Percentiles rank a stretch among this genome's conserved stretches.
Conservation (phyloP, 2,888 invertebrate genomes). For the Ectemnius cavifrons region DNA sequence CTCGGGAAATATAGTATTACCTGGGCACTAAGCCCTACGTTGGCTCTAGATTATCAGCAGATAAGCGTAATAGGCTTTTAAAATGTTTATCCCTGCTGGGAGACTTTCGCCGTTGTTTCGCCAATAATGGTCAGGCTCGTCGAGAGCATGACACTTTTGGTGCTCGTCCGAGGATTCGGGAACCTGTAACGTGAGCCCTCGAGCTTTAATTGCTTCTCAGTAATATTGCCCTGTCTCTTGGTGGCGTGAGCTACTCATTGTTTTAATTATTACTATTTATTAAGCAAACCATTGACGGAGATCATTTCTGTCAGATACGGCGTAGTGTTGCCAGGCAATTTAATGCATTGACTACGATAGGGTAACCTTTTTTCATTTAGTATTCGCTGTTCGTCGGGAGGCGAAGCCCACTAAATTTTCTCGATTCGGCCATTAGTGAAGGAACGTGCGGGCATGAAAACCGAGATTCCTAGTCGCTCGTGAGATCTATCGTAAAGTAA, state of each 20-base stretch:
- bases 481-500: constrained; percentile 44
- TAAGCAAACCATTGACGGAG: no score
- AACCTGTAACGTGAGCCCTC: no score
- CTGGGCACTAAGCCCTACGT: constrained; percentile 37
- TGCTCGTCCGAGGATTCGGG: background rate
- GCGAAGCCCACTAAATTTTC: constrained; percentile 53
- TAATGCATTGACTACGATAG: no score
- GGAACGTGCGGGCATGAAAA: constrained; percentile 51
- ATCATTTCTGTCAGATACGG: no score
- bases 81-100: constrained; percentile 54
- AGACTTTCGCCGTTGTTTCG: constrained; percentile 53
- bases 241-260: no score
- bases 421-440: constrained; percentile 48
- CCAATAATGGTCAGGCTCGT: constrained; percentile 37
- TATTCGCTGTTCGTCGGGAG: constrained; percentile 44
- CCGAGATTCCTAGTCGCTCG: constrained; percentile 47
- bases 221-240: no score
- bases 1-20: constrained; percentile 63
- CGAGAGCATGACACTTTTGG: background rate
- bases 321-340: no score
- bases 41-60: constrained; percentile 54
- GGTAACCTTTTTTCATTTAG: constrained; percentile 28
- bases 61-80: constrained; percentile 64
- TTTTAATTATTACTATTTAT: no score
- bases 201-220: no score